A percentile compares a stretch with the other conserved stretches of the same genome.
These are phyloP conservation scores for Cyphomyrmex costatus DNA, from an alignment of 1,140 invertebrate species.

Conservation along the genomic window DNA sequence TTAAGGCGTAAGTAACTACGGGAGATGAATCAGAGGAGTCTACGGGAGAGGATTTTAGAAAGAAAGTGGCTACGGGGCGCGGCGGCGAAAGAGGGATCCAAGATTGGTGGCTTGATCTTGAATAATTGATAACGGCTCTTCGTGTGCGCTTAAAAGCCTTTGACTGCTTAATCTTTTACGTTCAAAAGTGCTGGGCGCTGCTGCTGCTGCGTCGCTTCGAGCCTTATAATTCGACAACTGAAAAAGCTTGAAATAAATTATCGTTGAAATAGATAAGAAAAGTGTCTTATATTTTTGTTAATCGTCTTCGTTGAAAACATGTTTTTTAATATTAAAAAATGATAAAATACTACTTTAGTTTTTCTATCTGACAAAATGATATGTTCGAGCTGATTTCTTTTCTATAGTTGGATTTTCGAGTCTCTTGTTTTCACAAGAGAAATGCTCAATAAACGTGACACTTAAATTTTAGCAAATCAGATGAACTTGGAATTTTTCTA, in stretches of 20 bases:
- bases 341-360: not conserved
- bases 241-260: constrained; percentile 28
- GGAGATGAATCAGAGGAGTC: constrained; percentile 64
- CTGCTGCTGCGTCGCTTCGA: not conserved
- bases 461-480: not conserved
- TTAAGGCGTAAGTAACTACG: constrained; percentile 40
- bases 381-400: not conserved
- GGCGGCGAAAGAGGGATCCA: constrained; percentile 64
- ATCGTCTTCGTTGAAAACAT: not conserved
- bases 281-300: not conserved
- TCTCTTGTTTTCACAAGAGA: not conserved
- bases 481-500: not conserved
- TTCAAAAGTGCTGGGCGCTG: constrained; percentile 29
- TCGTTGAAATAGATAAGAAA: not conserved
- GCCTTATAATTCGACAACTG: not conserved
- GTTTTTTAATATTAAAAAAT: not conserved
- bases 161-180: constrained; percentile 54
- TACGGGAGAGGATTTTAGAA: constrained; percentile 50
- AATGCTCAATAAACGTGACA: not conserved
- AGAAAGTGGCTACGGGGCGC: constrained; percentile 35
- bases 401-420: not conserved
- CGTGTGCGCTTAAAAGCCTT: constrained; percentile 75
- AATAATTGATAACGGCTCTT: constrained; percentile 81
- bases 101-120: constrained; percentile 78
- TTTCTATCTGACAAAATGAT: not conserved